Evolutionary conservation across 2,888 invertebrate species (phyloP).

Genomic region (Acleris emargana): DNA sequence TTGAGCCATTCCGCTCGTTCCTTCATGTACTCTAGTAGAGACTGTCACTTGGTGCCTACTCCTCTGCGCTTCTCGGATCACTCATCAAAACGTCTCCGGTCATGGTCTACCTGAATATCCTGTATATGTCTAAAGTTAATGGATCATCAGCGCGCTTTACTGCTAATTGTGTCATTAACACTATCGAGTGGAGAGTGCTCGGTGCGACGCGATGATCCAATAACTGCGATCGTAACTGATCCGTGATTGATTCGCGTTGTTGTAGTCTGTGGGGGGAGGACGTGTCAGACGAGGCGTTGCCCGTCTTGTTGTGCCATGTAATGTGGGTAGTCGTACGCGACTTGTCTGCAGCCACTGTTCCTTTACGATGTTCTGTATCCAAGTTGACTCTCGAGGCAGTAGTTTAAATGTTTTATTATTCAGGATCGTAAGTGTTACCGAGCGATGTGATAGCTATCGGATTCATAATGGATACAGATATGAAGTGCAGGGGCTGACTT

Average conservation of each 20-base stretch:
- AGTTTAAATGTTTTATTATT: constrained; percentile 29
- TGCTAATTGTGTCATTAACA: background rate
- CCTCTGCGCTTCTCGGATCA: constrained; percentile 74
- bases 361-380: constrained; percentile 30
- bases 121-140: constrained; percentile 55
- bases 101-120: constrained; percentile 55
- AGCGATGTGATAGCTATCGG: constrained; percentile 37
- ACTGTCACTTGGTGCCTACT: constrained; percentile 82
- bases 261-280: constrained; percentile 46
- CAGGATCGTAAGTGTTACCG: constrained; percentile 19
- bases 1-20: constrained; percentile 65
- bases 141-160: constrained; percentile 50
- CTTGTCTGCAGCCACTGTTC: constrained; percentile 19
- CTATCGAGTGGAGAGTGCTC: background rate
- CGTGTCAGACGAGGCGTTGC: constrained; percentile 44
- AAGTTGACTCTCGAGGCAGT: constrained; percentile 32
- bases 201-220: constrained; percentile 52
- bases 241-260: constrained; percentile 45
- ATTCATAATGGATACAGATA: constrained; percentile 46
- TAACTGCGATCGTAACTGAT: constrained; percentile 48
- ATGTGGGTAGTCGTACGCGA: constrained; percentile 43
- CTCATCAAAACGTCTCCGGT: constrained; percentile 48
- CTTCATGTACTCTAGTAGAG: constrained; percentile 76
- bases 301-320: constrained; percentile 47
- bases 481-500: constrained; percentile 61